Conservation (phyloP, 1,140 invertebrate species). For the Archivesica marissinica region DNA sequence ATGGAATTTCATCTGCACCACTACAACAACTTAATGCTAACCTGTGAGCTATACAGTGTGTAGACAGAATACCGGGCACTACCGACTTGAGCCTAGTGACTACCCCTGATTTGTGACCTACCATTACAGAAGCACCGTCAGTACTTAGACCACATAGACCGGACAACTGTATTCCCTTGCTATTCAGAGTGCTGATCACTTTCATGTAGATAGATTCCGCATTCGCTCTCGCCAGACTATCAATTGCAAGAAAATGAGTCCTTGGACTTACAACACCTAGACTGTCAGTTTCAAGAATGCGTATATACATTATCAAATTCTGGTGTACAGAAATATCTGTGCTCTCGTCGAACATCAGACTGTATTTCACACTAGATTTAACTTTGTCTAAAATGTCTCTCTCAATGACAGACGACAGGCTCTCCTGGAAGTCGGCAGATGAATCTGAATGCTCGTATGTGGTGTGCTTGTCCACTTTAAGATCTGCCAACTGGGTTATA, state of each 20-base stretch:
- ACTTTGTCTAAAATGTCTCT: neutral
- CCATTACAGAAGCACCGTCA: conserved; percentile 5
- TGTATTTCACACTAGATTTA: conserved; percentile 15
- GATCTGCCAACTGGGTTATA: conserved; percentile 3
- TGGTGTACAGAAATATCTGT: conserved; percentile 33
- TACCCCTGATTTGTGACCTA: neutral
- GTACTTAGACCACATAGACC: conserved; percentile 9
- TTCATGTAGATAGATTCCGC: conserved; percentile 38
- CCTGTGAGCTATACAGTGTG: neutral
- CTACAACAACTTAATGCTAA: neutral
- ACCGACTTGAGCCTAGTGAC: conserved; percentile 8
- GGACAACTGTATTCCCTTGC: conserved; percentile 21
- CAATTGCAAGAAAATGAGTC: conserved; percentile 36
- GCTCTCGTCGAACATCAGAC: conserved; percentile 35
- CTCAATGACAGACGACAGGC: conserved; percentile 17
- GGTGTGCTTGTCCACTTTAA: too few relatives aligned
- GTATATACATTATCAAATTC: conserved; percentile 41
- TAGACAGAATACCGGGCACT: too few relatives aligned
- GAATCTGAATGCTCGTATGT: neutral
- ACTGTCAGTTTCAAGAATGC: neutral
- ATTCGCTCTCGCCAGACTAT: neutral
- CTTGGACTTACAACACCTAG: conserved; percentile 5
- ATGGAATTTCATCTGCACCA: neutral
- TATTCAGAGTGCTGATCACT: neutral
- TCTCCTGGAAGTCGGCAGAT: neutral